phyloP scores from a whole-genome alignment of 2,888 invertebrate genomes.

The Morpho achilles region DNA sequence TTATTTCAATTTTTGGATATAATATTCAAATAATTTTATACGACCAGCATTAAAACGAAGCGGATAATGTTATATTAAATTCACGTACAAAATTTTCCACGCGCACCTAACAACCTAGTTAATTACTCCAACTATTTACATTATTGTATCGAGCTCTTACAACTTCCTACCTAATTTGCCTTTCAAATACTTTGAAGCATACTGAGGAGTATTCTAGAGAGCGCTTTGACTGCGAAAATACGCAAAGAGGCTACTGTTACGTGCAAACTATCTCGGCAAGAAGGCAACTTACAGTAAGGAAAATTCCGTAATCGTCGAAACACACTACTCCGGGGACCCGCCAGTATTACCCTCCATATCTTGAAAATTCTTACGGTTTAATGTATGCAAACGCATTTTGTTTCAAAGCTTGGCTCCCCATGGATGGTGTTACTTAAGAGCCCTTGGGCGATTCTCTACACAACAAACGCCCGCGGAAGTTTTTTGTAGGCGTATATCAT shows the following conservation, averaged over 20 bases:
- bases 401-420: conserved; percentile 75
- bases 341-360: conserved; percentile 67
- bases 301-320: conserved; percentile 78
- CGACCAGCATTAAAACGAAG: conserved; percentile 1
- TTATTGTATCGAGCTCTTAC: conserved; percentile 36
- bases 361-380: conserved; percentile 77
- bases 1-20: background rate
- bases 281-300: conserved; percentile 58
- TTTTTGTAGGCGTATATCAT: conserved; percentile 65
- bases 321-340: conserved; percentile 63
- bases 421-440: conserved; percentile 65
- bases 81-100: conserved; percentile 23
- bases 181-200: conserved; percentile 74
- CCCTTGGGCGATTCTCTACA: conserved; percentile 64
- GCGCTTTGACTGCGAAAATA: conserved; percentile 68
- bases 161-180: conserved; percentile 64
- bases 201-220: conserved; percentile 54
- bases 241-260: conserved; percentile 69
- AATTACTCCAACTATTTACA: conserved; percentile 60
- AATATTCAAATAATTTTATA: background rate
- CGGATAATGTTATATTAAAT: conserved; percentile 20
- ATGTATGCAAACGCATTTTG: conserved; percentile 80
- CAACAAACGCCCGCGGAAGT: conserved; percentile 47
- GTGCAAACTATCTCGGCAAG: conserved; percentile 71
- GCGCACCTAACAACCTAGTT: conserved; percentile 20